phyloP scores from a whole-genome alignment of 2,113 vertebrate species.

The Gymnarchus niloticus region DNA sequence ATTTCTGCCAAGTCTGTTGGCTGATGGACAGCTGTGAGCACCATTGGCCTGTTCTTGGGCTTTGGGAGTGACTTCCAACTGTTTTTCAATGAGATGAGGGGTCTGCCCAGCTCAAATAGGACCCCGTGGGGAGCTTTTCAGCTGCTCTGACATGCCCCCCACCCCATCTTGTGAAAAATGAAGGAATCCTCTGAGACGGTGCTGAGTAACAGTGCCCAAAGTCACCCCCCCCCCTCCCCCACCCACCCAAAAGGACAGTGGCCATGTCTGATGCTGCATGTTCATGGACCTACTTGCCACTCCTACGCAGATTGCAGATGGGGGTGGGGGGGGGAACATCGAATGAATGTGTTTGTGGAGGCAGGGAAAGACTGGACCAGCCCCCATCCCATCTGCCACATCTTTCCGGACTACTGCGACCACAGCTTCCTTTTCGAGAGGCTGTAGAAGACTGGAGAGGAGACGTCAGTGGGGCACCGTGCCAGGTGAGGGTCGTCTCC shows the following conservation, averaged over 20 bases:
- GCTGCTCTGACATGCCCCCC: neutral
- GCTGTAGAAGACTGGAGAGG: neutral
- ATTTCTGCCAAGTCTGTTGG: neutral
- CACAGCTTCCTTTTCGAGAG: neutral
- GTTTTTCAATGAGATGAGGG: neutral
- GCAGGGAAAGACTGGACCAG: neutral
- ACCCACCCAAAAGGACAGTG: neutral
- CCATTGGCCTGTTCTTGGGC: neutral
- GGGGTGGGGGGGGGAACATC: neutral
- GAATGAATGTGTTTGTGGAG: slow-evolving; percentile 14
- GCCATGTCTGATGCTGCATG: neutral
- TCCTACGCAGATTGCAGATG: neutral
- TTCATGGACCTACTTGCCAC: neutral
- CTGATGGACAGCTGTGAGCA: neutral
- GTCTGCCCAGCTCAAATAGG: slow-evolving; percentile 1
- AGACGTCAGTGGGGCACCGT: neutral
- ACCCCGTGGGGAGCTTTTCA: neutral
- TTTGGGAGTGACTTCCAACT: neutral
- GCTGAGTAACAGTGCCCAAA: neutral
- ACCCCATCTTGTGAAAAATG: neutral
- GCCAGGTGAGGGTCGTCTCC: neutral
- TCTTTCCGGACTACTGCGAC: neutral
- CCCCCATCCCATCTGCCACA: slow-evolving; percentile 1
- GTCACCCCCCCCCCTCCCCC: neutral
- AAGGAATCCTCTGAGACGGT: neutral